Base-by-base conservation (phyloP, 2,797 vertebrate genomes). In the Girardinus metallicus region DNA sequence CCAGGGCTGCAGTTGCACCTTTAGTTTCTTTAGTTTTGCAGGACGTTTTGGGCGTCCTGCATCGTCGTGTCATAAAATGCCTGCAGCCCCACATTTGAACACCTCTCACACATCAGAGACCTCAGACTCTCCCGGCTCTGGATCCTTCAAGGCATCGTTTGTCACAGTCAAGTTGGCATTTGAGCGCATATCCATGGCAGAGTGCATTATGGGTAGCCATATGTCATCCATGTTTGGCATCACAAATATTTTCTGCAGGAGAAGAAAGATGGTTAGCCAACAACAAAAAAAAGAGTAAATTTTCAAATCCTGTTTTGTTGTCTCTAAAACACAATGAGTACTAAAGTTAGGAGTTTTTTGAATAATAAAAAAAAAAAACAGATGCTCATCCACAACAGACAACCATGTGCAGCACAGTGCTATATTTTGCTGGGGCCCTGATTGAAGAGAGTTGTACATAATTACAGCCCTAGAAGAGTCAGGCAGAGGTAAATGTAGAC, bases 171-270 rank as follows among this genome's bases (percentile, higher is more conserved):
- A 89, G 91, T 90, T 95, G 90, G 91, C 87, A 47, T 92, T 95
- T 68, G 98, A 99, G 70, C 98, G 97, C 0, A 95, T 94, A 95
- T 99, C 99, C 97, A 97, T 98, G 94, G 97, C 98, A 21, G 98
- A 99, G 95, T 99, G 99, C 99, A 99, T 99, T 94, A 99, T 95
- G 89, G 98, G 97, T 86, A 99, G 95, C 96, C 98, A 99, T 81
- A 99, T 84, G 87, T 99, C 98, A 83, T 99, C 99, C 99, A 99
- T 99, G 96, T 99, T 99, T 96, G 99, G 99, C 99, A 99, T 99
- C 90, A 99, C 98, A 93, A 99, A 99, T 91, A 99, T 98, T 98
- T 99, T 99, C 99, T 99, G 96, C 76, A 53, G 82, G 21, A 23
- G 9, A 49, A 68, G 13, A 46, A 44, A 0, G n/a, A 57, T 9